phyloP scores from a whole-genome alignment of 2,113 vertebrate species.

The Mesitornis unicolor region DNA sequence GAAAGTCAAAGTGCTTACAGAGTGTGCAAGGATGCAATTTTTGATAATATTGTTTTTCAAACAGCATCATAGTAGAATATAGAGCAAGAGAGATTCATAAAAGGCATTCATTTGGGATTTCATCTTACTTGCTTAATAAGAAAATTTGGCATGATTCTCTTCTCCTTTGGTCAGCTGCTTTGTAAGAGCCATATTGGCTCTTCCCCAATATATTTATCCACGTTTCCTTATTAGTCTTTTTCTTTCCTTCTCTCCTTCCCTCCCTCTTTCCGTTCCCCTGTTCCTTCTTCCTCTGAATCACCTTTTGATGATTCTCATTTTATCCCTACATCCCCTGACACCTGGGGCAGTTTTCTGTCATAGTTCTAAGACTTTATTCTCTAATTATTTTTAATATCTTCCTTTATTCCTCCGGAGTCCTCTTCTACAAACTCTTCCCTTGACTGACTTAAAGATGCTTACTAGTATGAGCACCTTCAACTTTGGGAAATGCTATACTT shows the following conservation, averaged over 20 bases:
- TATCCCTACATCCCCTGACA: neutral
- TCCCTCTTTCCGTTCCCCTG: fast-evolving
- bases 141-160: neutral
- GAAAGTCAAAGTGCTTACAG: neutral
- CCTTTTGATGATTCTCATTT: neutral
- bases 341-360: neutral
- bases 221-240: neutral
- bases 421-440: neutral
- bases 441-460: neutral
- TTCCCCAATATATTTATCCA: neutral
- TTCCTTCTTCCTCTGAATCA: neutral
- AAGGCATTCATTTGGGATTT: neutral
- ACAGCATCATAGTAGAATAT: neutral
- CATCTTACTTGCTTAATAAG: neutral
- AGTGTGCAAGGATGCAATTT: neutral
- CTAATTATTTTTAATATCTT: neutral
- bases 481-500: neutral
- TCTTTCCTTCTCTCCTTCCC: neutral
- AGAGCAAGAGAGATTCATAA: neutral
- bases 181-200: neutral
- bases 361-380: neutral
- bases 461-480: neutral
- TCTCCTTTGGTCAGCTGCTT: neutral
- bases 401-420: neutral
- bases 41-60: neutral